Base-by-base conservation (phyloP, 1,140 invertebrate species). In the Octopus bimaculoides region DNA sequence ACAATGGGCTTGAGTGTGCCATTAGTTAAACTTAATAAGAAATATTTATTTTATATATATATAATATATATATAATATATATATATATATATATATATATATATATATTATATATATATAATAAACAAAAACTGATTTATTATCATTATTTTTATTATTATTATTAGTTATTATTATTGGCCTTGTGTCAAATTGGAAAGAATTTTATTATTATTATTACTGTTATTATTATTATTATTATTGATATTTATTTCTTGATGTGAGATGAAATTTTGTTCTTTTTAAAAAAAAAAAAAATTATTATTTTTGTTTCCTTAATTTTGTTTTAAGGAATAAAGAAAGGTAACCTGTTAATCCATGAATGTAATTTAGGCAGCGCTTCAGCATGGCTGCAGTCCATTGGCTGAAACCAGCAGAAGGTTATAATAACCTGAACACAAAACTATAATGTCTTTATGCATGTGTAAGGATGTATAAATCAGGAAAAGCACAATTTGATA, bases 1-100 rank as follows among this genome's bases (percentile, higher is more conserved):
- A 89, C 54, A 85, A 83, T 54, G 84, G 85, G 53, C 53, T 90
- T 14, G 89, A 90, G 52, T 90, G 89, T 82, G 76, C 75, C 74
- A 71, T 90, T 52, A 84, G 82, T 66, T 85, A 80, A 80, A 53
- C 9, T 71, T 12, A 0, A 12, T 52, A 61, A 41, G 6, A 79
- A 17, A 6, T 17, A 20, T 69, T 14, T 14, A 14, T 8, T 8
- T 69, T 17, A 17, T 6, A 69, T 6, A 8, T n/a, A 5, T 69
- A 5, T 5, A 14, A 69, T 17, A 61, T 9, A 61, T 61, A 20
- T 12, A 69, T n/a, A 69, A 69, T 12, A 5, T 69, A n/a, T 69
- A 69, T n/a, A 8, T 8, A n/a, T 8, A 69, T 69, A 10, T 61
- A 61, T 17, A 9, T 61, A 69, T 69, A n/a, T 69, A 69, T 41